Evolutionary conservation across 2,113 vertebrate species (phyloP).

Genomic region (Ophiodon elongatus): DNA sequence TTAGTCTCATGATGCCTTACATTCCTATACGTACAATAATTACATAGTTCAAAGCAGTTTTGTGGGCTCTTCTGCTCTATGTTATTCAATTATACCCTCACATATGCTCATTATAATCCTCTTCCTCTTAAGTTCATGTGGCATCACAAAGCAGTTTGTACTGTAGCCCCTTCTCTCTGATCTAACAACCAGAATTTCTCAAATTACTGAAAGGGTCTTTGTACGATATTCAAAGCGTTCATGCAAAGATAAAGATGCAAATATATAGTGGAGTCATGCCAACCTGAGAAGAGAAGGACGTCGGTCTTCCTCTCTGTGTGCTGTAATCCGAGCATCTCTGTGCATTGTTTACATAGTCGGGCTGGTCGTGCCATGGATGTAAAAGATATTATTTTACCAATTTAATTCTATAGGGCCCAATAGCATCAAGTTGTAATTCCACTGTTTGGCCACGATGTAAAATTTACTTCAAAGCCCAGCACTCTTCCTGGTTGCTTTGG

Average conservation of each 20-base stretch:
- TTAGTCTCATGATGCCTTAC: constrained; percentile 30
- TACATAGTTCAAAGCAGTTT: constrained; percentile 19
- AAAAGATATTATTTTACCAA: neutral
- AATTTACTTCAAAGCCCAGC: neutral
- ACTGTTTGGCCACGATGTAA: neutral
- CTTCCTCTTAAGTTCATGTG: neutral
- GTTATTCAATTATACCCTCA: neutral
- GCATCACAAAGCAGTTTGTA: neutral
- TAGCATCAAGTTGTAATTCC: neutral
- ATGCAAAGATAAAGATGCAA: neutral
- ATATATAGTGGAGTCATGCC: neutral
- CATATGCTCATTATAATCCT: constrained; percentile 1
- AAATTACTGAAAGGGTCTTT: neutral
- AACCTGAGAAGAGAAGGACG: neutral
- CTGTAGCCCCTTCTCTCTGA: neutral
- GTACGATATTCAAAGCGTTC: neutral
- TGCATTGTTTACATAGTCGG: neutral
- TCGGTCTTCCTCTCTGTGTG: neutral
- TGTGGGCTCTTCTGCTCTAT: neutral
- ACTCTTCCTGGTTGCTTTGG: no score
- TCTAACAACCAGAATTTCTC: constrained; percentile 7
- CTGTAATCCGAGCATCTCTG: neutral
- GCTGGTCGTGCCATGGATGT: neutral
- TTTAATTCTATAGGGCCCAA: neutral
- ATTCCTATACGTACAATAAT: constrained; percentile 33